Base-by-base conservation (phyloP, 2,888 invertebrate genomes). In the Peribatodes rhomboidaria region DNA sequence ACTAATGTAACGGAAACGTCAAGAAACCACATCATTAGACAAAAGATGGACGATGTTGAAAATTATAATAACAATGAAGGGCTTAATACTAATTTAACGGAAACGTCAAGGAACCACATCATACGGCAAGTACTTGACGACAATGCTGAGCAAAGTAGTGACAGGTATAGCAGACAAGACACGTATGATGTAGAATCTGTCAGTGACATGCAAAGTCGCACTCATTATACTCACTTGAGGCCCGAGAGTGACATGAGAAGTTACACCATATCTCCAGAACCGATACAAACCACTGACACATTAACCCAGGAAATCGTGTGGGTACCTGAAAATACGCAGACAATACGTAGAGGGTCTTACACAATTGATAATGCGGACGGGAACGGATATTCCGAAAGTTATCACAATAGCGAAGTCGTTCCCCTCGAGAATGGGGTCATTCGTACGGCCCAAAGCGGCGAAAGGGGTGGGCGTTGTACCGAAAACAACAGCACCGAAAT, bases 291-390 rank as follows among this genome's bases (percentile, higher is more conserved):
- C 8, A 75, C 69, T 50, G 92, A 93, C 72, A 83, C 81, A 53
- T 73, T 92, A 47, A 84, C 88, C 11, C 89, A 90, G 74, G 92
- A 92, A 57, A 84, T 92, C 20, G 87, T 92, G 39, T 92, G 91
- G 92, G 77, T 92, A 16, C 92, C 92, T 1, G 91, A 92, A 67
- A 83, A 87, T 27, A 65, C 61, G 1, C 60, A 69, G 55, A 27
- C 53, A 65, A 76, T 83, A 20, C 90, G 93, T 20, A 87, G 93
- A 13, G 92, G 90, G 11, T 92, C 92, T 1, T 93, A 93, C 69
- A 93, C 93, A 0, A 92, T 93, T 49, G 93, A 92, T 49, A 91
- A 82, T 58, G 72, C 82, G 7, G 87, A 88, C 42, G 88, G 79
- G 8, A 81, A 81, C 33, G 81, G 83, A 44, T 88, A 84, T 65